phyloP scores from a whole-genome alignment of 2,888 invertebrate species.

The Lycia hirtaria region DNA sequence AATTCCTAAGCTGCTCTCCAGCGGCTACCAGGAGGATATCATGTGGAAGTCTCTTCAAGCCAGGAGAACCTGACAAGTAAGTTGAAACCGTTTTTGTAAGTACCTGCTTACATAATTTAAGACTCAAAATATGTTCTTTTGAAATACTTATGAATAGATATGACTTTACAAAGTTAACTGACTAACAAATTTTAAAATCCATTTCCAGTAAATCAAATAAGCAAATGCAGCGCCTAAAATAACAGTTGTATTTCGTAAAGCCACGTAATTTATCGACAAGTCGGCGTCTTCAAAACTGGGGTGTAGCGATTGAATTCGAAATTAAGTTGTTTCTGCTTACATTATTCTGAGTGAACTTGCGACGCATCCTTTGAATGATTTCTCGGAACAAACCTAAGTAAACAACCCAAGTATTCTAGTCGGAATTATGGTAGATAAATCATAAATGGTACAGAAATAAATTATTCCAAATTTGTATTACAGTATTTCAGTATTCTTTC shows the following conservation, averaged over 20 bases:
- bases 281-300: slow-evolving; percentile 19
- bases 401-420: background rate
- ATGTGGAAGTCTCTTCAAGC: slow-evolving; percentile 94
- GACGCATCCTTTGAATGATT: slow-evolving; percentile 2
- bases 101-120: too few species aligned
- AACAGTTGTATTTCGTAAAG: slow-evolving; percentile 31
- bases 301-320: slow-evolving; percentile 31
- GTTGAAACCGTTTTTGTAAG: slow-evolving; percentile 44
- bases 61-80: slow-evolving; percentile 88
- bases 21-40: slow-evolving; percentile 96
- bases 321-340: slow-evolving; percentile 31
- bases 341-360: slow-evolving; percentile 22
- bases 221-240: background rate
- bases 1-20: slow-evolving; percentile 90
- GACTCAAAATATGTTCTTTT: too few species aligned
- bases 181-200: background rate
- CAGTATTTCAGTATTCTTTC: too few species aligned
- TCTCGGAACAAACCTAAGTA: background rate
- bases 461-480: too few species aligned
- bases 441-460: too few species aligned
- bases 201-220: background rate
- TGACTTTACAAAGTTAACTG: too few species aligned
- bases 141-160: too few species aligned
- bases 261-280: slow-evolving; percentile 12
- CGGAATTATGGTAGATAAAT: too few species aligned